Conservation (phyloP, 2,113 vertebrate genomes). For the Xerus inauris region DNA sequence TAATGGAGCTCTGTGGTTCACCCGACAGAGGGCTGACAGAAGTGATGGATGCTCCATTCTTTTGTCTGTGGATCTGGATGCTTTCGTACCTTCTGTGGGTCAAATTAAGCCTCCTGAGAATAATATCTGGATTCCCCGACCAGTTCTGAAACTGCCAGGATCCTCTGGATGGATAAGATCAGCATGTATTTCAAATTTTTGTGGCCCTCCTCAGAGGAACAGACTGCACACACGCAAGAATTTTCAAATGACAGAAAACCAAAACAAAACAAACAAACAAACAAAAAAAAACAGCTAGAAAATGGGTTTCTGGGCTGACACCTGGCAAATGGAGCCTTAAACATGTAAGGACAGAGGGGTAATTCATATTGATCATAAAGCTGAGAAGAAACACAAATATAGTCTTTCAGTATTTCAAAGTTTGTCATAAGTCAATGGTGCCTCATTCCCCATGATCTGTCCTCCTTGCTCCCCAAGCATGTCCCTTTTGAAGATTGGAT, state of each 20-base stretch:
- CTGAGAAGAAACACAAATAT: neutral
- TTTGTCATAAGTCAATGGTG: neutral
- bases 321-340: slow-evolving; percentile 59
- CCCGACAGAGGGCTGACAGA: neutral
- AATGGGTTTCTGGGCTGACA: slow-evolving; percentile 57
- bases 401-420: neutral
- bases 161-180: slow-evolving; percentile 48
- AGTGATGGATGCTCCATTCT: neutral
- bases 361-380: slow-evolving; percentile 57
- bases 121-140: slow-evolving; percentile 14
- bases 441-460: neutral
- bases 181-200: slow-evolving; percentile 53
- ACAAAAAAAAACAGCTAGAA: slow-evolving; percentile 31
- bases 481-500: neutral
- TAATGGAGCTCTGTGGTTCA: slow-evolving; percentile 52
- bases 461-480: neutral
- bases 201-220: slow-evolving; percentile 31
- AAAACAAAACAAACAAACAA: no score
- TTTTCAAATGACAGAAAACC: slow-evolving; percentile 52
- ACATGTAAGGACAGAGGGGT: slow-evolving; percentile 25
- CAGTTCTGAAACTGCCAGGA: slow-evolving; percentile 28
- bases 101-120: slow-evolving; percentile 47
- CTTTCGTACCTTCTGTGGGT: neutral
- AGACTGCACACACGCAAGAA: slow-evolving; percentile 33
- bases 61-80: slow-evolving; percentile 29